These are phyloP conservation scores for Falco naumanni DNA, from an alignment of 2,797 vertebrate species.

Conservation along the genomic window DNA sequence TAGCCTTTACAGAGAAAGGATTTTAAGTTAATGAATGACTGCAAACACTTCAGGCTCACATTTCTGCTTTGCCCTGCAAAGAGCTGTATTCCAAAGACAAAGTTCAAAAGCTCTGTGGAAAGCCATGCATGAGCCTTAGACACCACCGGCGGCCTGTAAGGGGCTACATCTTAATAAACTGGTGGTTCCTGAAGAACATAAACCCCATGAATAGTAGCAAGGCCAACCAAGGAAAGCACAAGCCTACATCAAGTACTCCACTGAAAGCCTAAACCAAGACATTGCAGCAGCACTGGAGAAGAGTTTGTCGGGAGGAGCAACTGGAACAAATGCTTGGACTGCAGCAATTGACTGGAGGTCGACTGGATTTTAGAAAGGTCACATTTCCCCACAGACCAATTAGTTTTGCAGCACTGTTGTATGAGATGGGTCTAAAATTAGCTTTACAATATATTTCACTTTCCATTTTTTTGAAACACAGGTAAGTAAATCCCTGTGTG, in stretches of 20 bases:
- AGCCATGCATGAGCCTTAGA: neutral
- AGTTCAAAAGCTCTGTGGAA: neutral
- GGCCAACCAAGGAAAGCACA: neutral
- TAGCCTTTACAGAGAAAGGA: neutral
- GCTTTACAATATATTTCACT: neutral
- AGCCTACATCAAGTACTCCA: neutral
- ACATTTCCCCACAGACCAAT: neutral
- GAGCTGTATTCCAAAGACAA: neutral
- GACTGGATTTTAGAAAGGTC: neutral
- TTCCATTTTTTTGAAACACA: neutral
- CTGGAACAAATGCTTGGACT: neutral
- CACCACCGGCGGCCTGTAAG: neutral
- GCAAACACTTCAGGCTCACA: neutral
- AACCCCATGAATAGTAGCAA: neutral
- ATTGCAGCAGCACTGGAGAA: neutral
- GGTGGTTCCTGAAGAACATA: neutral
- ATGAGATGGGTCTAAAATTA: neutral
- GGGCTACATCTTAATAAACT: neutral
- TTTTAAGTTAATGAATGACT: slow-evolving; percentile 33
- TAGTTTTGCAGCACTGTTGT: neutral
- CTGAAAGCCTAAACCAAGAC: neutral
- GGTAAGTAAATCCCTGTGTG: neutral
- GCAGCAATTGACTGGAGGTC: neutral
- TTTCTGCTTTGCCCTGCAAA: neutral
- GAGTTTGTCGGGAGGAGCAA: neutral